These are phyloP conservation scores for Sycobia sp. DNA, from an alignment of 1,140 invertebrate genomes.

Conservation along the genomic window DNA sequence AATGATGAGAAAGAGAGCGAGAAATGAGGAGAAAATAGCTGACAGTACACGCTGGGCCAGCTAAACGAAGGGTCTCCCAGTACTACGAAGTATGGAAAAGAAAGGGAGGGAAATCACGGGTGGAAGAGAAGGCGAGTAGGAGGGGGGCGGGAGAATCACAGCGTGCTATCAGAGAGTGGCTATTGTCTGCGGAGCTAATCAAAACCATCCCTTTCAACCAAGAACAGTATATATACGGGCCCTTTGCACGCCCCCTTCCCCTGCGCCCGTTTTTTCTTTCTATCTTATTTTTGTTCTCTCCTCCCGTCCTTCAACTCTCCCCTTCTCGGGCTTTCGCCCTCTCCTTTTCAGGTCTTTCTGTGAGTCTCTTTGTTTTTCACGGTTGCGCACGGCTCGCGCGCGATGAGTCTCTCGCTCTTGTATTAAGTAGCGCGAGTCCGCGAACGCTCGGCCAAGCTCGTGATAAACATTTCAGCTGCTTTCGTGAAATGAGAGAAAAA, in stretches of 20 bases:
- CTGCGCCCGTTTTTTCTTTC: not conserved
- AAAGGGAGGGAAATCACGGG: conserved; percentile 35
- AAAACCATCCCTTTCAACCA: conserved; percentile 60
- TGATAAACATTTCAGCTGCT: conserved; percentile 14
- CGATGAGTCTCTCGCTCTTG: not conserved
- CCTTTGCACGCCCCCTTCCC: not conserved
- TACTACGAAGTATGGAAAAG: conserved; percentile 37
- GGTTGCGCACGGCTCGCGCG: not conserved
- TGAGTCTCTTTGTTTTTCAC: not conserved
- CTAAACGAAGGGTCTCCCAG: not conserved
- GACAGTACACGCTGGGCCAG: not conserved
- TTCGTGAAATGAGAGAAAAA: not conserved
- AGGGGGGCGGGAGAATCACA: conserved; percentile 32
- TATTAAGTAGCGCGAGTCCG: conserved; percentile 26
- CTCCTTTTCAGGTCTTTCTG: not conserved
- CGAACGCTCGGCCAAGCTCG: conserved; percentile 8
- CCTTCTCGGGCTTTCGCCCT: not conserved
- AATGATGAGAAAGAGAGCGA: conserved; percentile 10
- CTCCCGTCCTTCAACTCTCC: not conserved
- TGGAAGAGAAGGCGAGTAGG: conserved; percentile 34
- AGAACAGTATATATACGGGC: conserved; percentile 39
- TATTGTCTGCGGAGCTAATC: conserved; percentile 63
- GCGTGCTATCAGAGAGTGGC: conserved; percentile 54
- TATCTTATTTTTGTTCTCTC: not conserved
- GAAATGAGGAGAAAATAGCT: conserved; percentile 20